phyloP scores from a whole-genome alignment of 1,140 invertebrate genomes.

The Magallana ariakensis region DNA sequence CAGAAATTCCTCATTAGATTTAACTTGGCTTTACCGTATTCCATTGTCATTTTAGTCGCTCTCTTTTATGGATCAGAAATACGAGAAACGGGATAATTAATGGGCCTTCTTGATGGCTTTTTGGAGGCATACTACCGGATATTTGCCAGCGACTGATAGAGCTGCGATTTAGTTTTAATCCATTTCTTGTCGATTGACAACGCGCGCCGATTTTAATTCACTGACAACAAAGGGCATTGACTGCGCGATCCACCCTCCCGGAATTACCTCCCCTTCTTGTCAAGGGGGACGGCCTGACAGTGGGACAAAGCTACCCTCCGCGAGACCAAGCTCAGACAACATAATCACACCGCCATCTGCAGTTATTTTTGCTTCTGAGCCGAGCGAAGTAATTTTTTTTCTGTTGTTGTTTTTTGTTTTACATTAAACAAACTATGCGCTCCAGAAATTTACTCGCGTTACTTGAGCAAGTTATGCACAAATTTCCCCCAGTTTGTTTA shows the following conservation, averaged over 20 bases:
- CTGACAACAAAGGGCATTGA: slow-evolving; percentile 24
- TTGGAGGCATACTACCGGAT: slow-evolving; percentile 31
- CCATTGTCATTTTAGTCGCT: slow-evolving; percentile 31
- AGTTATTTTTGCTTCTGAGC: not conserved
- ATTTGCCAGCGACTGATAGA: slow-evolving; percentile 43
- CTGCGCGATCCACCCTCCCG: not conserved
- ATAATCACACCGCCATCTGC: slow-evolving; percentile 31
- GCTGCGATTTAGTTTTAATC: slow-evolving; percentile 20
- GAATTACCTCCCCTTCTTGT: slow-evolving; percentile 13
- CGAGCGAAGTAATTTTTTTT: not conserved
- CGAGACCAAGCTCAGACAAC: slow-evolving; percentile 1
- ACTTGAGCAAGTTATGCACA: slow-evolving; percentile 13
- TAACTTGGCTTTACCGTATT: slow-evolving; percentile 15
- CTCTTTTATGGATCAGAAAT: slow-evolving; percentile 44
- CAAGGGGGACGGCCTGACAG: slow-evolving; percentile 13
- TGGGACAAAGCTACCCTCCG: not conserved
- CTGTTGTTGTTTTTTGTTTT: not conserved
- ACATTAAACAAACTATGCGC: not conserved
- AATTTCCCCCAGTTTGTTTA: not conserved
- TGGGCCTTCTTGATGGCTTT: slow-evolving; percentile 38
- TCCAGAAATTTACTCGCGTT: slow-evolving; percentile 11
- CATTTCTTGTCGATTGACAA: slow-evolving; percentile 37
- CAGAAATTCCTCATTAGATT: slow-evolving; percentile 40
- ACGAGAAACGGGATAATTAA: slow-evolving; percentile 42
- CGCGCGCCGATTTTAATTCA: slow-evolving; percentile 26